Conservation (phyloP, 2,888 invertebrate species). For the Epirrita christyi region DNA sequence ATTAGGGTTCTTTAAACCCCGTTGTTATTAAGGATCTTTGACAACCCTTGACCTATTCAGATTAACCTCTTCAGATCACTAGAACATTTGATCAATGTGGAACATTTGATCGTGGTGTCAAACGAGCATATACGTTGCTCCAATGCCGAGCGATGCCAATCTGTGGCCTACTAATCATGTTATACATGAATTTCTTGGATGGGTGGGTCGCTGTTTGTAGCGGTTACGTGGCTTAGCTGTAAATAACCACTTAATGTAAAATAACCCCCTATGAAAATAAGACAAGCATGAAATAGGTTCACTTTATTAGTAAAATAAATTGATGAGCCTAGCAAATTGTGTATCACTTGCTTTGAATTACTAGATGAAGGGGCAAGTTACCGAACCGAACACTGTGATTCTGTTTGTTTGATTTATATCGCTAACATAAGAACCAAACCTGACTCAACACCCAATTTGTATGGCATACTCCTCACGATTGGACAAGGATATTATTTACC, state of each 20-base stretch:
- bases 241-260: too few relatives aligned
- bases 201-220: neutral
- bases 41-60: too few relatives aligned
- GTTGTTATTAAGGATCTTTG: too few relatives aligned
- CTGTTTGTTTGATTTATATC: neutral
- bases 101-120: neutral
- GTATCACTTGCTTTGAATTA: too few relatives aligned
- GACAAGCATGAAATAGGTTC: too few relatives aligned
- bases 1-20: too few relatives aligned
- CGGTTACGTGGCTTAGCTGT: neutral
- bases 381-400: neutral
- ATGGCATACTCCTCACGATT: neutral
- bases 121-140: neutral
- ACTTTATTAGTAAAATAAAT: too few relatives aligned
- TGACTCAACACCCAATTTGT: neutral
- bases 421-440: neutral
- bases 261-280: too few relatives aligned
- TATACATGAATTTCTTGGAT: neutral
- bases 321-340: too few relatives aligned
- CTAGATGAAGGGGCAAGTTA: too few relatives aligned
- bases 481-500: neutral
- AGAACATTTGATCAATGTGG: neutral
- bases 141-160: neutral
- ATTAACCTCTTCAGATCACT: too few relatives aligned
- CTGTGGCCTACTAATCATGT: neutral